Evolutionary conservation across 2,797 vertebrate species (phyloP).

Genomic region (Sebastes hubbsi): DNA sequence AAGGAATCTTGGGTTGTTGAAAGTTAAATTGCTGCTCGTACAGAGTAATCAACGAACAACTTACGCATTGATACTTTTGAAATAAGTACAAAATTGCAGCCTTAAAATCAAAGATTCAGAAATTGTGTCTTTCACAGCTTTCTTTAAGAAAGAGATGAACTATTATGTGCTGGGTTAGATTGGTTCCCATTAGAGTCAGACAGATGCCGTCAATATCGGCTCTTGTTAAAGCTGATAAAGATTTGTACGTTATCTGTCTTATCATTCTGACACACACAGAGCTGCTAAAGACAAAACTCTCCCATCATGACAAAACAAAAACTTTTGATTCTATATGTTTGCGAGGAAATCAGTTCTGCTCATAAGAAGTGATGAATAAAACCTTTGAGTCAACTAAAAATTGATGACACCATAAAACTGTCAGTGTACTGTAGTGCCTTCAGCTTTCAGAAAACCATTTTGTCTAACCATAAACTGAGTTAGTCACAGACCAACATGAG

Average conservation of each 20-base stretch:
- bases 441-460: constrained; percentile 27
- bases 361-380: background rate
- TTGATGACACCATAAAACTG: background rate
- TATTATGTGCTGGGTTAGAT: background rate
- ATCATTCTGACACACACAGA: background rate
- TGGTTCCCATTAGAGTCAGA: background rate
- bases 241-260: background rate
- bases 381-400: background rate
- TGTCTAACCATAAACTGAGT: background rate
- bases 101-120: background rate
- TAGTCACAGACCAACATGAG: constrained; percentile 19
- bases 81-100: background rate
- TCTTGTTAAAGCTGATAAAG: background rate
- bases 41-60: background rate
- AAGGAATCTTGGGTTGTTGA: background rate
- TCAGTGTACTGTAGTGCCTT: background rate
- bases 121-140: background rate
- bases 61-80: background rate
- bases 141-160: background rate
- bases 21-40: background rate
- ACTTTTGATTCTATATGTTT: background rate
- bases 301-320: background rate
- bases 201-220: background rate
- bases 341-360: background rate
- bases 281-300: background rate